Percentiles rank a stretch among this genome's conserved stretches.
Conservation (phyloP, 2,113 vertebrate species). For the Coptodon bakossiorum region DNA sequence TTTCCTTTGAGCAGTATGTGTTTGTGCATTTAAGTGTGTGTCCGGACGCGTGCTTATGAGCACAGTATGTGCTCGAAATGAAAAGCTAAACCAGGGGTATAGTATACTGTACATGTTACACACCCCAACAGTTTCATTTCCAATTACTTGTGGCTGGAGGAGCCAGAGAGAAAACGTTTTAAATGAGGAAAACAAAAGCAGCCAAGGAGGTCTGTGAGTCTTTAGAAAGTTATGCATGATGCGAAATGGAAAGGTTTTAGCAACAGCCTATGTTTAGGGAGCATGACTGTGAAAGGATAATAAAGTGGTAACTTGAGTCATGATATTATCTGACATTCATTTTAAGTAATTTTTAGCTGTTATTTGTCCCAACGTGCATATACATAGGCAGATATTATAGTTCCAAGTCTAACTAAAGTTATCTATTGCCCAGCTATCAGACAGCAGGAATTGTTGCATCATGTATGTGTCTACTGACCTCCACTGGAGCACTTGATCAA, state of each 20-base stretch:
- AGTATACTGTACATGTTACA: background rate
- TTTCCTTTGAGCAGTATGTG: background rate
- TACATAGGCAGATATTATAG: background rate
- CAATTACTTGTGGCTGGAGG: background rate
- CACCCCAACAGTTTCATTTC: background rate
- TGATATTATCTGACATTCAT: background rate
- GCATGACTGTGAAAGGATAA: background rate
- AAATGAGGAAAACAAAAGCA: conserved; percentile 26
- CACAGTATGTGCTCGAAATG: background rate
- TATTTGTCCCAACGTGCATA: background rate
- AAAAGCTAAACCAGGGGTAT: background rate
- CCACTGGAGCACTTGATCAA: background rate
- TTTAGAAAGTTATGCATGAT: background rate
- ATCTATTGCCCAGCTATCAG: background rate
- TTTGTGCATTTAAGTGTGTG: background rate
- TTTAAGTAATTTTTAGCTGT: background rate
- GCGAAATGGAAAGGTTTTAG: background rate
- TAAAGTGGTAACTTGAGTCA: background rate
- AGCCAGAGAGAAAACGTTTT: background rate
- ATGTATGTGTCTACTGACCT: conserved; percentile 7
- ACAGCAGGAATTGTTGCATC: background rate
- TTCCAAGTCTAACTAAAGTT: background rate
- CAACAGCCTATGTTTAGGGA: background rate
- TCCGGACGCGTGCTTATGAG: background rate
- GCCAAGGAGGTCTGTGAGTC: conserved; percentile 13